phyloP scores from a whole-genome alignment of 2,888 invertebrate species.

The Ophion costatus region DNA sequence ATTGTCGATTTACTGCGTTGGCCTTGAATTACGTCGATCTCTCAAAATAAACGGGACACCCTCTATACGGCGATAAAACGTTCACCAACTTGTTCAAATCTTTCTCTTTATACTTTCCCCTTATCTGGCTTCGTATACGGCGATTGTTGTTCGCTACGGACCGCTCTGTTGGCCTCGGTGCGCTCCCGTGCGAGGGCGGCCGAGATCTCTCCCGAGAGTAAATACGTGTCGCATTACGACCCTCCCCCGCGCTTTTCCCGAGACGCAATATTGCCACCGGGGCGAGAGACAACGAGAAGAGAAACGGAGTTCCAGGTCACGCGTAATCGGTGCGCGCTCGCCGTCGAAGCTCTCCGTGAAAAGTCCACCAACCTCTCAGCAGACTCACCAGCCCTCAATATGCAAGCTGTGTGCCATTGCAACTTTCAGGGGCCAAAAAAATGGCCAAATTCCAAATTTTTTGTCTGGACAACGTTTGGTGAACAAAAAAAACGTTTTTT shows the following conservation, averaged over 20 bases:
- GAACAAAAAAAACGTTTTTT: too few species aligned
- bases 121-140: conserved; percentile 15
- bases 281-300: conserved; percentile 44
- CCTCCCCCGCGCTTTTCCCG: conserved; percentile 14
- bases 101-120: conserved; percentile 14
- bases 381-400: conserved; percentile 21
- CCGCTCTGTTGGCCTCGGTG: conserved; percentile 35
- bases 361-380: conserved; percentile 26
- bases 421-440: background rate
- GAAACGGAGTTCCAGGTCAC: conserved; percentile 55
- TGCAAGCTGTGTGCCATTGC: background rate
- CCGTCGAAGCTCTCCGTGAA: conserved; percentile 25
- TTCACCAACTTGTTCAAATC: conserved; percentile 19
- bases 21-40: background rate
- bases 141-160: conserved; percentile 34
- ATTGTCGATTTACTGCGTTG: background rate
- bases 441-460: too few species aligned
- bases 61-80: conserved; percentile 40
- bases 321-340: conserved; percentile 62
- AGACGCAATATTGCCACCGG: conserved; percentile 56
- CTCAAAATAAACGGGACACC: background rate
- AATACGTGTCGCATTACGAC: conserved; percentile 61
- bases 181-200: background rate
- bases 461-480: too few species aligned
- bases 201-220: conserved; percentile 54